phyloP scores from a whole-genome alignment of 1,140 invertebrate species.

The Drosophila trapezifrons region DNA sequence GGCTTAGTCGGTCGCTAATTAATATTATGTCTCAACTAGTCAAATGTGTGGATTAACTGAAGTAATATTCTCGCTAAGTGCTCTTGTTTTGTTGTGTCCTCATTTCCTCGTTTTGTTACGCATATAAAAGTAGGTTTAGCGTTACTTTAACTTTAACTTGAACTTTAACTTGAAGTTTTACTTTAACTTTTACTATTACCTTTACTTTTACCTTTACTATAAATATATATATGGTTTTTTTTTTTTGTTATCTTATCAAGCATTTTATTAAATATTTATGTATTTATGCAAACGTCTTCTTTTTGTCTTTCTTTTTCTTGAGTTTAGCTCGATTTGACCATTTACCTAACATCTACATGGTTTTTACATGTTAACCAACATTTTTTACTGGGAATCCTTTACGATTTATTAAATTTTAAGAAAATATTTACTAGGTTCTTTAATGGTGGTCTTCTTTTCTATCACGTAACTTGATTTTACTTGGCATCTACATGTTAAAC shows the following conservation, averaged over 20 bases:
- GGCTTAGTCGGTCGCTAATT: slow-evolving; percentile 32
- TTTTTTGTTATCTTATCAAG: slow-evolving; percentile 43
- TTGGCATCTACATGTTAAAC: too few relatives aligned
- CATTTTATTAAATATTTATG: slow-evolving; percentile 68
- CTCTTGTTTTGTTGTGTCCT: slow-evolving; percentile 12
- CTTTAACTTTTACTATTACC: neutral
- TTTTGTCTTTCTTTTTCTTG: slow-evolving; percentile 17
- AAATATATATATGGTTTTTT: slow-evolving; percentile 18
- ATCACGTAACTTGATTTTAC: too few relatives aligned
- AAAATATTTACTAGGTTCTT: too few relatives aligned
- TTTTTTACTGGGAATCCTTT: neutral
- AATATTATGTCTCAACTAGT: slow-evolving; percentile 70
- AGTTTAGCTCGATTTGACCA: neutral
- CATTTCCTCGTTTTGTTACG: slow-evolving; percentile 21
- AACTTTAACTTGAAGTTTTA: too few relatives aligned
- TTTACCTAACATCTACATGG: neutral
- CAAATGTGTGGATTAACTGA: slow-evolving; percentile 66
- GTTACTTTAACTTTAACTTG: neutral
- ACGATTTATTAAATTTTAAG: too few relatives aligned
- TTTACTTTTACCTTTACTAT: neutral
- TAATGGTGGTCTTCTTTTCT: too few relatives aligned
- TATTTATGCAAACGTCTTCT: slow-evolving; percentile 46
- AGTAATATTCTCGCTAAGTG: slow-evolving; percentile 27
- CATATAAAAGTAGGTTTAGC: slow-evolving; percentile 31
- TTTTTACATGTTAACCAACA: too few relatives aligned